Evolutionary conservation across 2,888 invertebrate species (phyloP).

Genomic region (Neelides folsomi): DNA sequence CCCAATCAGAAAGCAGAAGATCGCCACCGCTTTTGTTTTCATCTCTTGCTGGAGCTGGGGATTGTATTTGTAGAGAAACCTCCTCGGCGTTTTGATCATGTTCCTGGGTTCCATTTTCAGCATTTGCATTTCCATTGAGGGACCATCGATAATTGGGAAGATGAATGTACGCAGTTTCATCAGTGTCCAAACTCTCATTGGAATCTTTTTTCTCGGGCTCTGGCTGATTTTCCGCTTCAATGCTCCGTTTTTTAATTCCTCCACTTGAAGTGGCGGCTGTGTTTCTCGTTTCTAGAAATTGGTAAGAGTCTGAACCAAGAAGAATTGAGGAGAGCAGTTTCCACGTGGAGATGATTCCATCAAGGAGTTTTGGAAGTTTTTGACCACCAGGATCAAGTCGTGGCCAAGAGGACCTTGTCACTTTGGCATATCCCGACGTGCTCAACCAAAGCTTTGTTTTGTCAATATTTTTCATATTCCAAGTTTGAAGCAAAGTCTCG

Average conservation of each 20-base stretch:
- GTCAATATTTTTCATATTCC: constrained; percentile 31
- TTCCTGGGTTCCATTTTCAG: not conserved
- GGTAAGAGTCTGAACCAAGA: constrained; percentile 24
- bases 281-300: constrained; percentile 19
- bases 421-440: constrained; percentile 26
- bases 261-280: constrained; percentile 14
- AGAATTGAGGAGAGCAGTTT: constrained; percentile 30
- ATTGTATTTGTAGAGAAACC: too few species aligned
- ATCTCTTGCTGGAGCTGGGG: constrained; percentile 2
- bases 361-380: constrained; percentile 29
- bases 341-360: constrained; percentile 30
- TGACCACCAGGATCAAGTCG: constrained; percentile 29
- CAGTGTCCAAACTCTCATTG: constrained; percentile 19
- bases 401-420: constrained; percentile 26
- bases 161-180: constrained; percentile 25
- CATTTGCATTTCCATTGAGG: not conserved
- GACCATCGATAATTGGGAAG: constrained; percentile 11
- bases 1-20: constrained; percentile 18
- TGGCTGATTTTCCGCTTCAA: not conserved
- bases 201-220: constrained; percentile 6
- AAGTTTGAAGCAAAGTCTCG: constrained; percentile 33
- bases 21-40: constrained; percentile 4
- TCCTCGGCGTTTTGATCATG: not conserved
- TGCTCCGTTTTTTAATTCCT: not conserved
- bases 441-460: constrained; percentile 33